Conservation (phyloP, 1,140 invertebrate genomes). For the Oedothorax gibbosus region DNA sequence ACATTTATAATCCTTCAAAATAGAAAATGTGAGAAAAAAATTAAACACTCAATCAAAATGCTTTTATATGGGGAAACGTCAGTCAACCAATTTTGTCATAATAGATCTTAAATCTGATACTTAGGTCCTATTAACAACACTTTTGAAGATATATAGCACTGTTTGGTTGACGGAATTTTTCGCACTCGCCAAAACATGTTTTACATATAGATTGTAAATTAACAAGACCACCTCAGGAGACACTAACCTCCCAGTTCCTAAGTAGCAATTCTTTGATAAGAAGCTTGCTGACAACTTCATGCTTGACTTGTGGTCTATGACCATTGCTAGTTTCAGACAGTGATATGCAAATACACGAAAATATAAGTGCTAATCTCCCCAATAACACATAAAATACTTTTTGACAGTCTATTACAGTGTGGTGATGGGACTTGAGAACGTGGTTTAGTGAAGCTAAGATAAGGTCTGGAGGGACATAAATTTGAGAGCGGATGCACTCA, state of each 20-base stretch:
- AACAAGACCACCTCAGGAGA: too few relatives aligned
- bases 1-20: too few relatives aligned
- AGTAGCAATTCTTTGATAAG: conserved; percentile 17
- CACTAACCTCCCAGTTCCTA: background rate
- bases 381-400: conserved; percentile 50
- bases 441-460: background rate
- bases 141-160: too few relatives aligned
- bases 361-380: conserved; percentile 19
- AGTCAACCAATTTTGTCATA: too few relatives aligned
- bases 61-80: too few relatives aligned
- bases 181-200: too few relatives aligned
- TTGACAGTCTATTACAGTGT: conserved; percentile 32
- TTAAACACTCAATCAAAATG: too few relatives aligned
- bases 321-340: conserved; percentile 15
- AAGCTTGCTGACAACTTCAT: conserved; percentile 12
- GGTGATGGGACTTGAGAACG: background rate
- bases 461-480: conserved; percentile 28
- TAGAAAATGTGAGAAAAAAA: too few relatives aligned
- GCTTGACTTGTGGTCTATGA: conserved; percentile 48
- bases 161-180: too few relatives aligned
- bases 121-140: too few relatives aligned
- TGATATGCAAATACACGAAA: conserved; percentile 31
- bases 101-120: too few relatives aligned
- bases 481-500: conserved; percentile 9
- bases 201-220: too few relatives aligned